A percentile compares a stretch with the other conserved stretches of the same genome.
These are phyloP conservation scores for Myzus persicae DNA, from an alignment of 1,140 invertebrate genomes.

Conservation along the genomic window DNA sequence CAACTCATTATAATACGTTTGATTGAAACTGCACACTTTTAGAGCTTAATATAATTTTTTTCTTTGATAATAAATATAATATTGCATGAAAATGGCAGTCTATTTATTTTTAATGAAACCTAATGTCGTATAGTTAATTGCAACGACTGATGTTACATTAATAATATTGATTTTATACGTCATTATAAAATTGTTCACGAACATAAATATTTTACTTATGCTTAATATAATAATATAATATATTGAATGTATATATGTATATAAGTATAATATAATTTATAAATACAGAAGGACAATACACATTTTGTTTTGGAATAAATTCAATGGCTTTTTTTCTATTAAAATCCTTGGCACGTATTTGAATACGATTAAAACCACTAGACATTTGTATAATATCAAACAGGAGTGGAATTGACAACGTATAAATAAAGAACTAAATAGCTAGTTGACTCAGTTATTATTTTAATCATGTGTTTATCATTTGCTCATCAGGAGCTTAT, in stretches of 20 bases:
- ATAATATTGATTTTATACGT: background rate
- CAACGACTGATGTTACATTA: background rate
- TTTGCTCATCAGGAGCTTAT: background rate
- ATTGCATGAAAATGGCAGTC: background rate
- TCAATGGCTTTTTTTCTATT: conserved; percentile 16
- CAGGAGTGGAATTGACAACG: conserved; percentile 6
- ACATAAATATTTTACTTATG: conserved; percentile 3
- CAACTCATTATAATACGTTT: background rate
- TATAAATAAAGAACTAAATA: background rate
- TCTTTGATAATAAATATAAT: no score
- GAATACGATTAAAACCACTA: conserved; percentile 13
- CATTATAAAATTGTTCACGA: background rate
- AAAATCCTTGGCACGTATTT: conserved; percentile 31
- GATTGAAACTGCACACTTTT: background rate
- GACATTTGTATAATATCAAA: conserved; percentile 10
- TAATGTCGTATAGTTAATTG: background rate
- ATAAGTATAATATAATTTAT: background rate
- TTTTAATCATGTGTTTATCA: background rate
- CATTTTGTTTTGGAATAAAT: conserved; percentile 43
- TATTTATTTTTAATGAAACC: background rate
- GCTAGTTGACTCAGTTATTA: background rate
- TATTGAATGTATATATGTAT: no score
- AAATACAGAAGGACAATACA: background rate
- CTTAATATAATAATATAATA: no score
- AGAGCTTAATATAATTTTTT: background rate